Conservation (phyloP, 2,888 invertebrate genomes). For the Morinoia aosen region DNA sequence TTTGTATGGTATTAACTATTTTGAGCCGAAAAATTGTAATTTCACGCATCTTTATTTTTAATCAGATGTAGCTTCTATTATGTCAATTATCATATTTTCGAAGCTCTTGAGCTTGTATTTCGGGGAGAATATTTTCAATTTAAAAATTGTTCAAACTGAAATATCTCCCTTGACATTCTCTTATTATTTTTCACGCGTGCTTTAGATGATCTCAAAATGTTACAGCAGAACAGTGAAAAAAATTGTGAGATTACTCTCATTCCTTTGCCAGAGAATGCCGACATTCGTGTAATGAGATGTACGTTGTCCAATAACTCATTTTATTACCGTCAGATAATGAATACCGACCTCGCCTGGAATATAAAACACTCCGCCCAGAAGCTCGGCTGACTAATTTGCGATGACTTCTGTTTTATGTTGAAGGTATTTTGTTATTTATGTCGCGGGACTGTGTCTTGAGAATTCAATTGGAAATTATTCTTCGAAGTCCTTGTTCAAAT, state of each 20-base stretch:
- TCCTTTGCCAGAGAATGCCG: not conserved
- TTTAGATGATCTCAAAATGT: not conserved
- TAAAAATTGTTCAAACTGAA: not conserved
- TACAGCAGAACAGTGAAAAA: not conserved
- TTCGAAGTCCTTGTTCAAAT: too few species aligned
- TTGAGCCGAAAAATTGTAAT: too few species aligned
- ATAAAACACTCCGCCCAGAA: not conserved
- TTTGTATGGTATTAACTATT: too few species aligned
- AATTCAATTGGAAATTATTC: not conserved
- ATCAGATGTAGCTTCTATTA: not conserved
- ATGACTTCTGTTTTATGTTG: not conserved
- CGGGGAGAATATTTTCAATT: not conserved
- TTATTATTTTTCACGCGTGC: not conserved
- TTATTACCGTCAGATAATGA: not conserved
- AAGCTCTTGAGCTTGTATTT: not conserved
- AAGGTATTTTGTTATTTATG: not conserved
- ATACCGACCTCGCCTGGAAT: too few species aligned
- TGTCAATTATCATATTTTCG: not conserved
- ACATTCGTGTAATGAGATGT: not conserved
- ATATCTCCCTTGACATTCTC: not conserved
- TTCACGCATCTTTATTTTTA: not conserved
- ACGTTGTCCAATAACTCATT: not conserved
- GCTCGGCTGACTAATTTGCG: not conserved
- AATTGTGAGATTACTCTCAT: not conserved
- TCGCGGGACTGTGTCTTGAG: not conserved